Evolutionary conservation across 2,888 invertebrate species (phyloP).

Genomic region (Neelides folsomi): DNA sequence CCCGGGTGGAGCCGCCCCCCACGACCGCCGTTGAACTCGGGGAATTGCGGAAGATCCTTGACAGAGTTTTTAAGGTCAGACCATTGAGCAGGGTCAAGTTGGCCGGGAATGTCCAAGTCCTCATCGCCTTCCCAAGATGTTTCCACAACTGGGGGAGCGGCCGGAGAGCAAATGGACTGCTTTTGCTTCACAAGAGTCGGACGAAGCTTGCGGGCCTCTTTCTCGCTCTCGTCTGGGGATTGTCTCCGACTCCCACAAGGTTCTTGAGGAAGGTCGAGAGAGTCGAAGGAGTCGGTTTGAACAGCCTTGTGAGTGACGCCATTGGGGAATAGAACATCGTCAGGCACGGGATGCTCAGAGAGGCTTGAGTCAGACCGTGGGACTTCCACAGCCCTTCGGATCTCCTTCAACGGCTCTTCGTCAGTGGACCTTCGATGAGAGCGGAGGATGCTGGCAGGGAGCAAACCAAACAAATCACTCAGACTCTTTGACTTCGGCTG

Average conservation of each 20-base stretch:
- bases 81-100: conserved; percentile 14
- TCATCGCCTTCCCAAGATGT: conserved; percentile 1
- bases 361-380: conserved; percentile 2
- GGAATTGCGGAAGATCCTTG: conserved; percentile 51
- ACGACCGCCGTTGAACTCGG: not conserved
- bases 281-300: conserved; percentile 27
- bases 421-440: conserved; percentile 35
- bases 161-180: conserved; percentile 56
- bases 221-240: conserved; percentile 1
- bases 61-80: conserved; percentile 56
- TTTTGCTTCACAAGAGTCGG: conserved; percentile 75
- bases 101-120: not conserved
- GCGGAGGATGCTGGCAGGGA: conserved; percentile 49
- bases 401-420: conserved; percentile 3
- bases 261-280: conserved; percentile 4
- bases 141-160: conserved; percentile 3
- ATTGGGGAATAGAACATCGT: conserved; percentile 9
- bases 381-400: conserved; percentile 1
- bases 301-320: conserved; percentile 21
- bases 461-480: conserved; percentile 55
- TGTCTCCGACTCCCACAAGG: conserved; percentile 3
- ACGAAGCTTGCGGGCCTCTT: conserved; percentile 9
- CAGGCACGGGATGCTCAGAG: conserved; percentile 1
- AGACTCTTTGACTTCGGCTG: conserved; percentile 65
- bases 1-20: conserved; percentile 2